phyloP scores from a whole-genome alignment of 2,888 invertebrate genomes.

The Tiliacea aurago region DNA sequence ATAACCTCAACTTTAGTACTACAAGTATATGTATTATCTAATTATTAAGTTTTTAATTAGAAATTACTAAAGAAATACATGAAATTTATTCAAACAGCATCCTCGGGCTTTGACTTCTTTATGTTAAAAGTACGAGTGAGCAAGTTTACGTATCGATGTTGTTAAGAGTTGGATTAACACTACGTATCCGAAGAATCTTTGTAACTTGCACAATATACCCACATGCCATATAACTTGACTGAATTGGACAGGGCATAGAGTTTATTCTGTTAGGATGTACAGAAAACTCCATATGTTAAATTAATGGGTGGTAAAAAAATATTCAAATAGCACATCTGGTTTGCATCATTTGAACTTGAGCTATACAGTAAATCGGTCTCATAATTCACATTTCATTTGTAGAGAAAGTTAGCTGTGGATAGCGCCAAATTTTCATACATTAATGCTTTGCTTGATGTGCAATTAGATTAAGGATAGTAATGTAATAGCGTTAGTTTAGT shows the following conservation, averaged over 20 bases:
- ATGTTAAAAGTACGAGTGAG: slow-evolving; percentile 33
- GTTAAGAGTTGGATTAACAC: slow-evolving; percentile 45
- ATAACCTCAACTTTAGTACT: slow-evolving; percentile 5
- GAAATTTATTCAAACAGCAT: slow-evolving; percentile 34
- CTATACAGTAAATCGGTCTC: slow-evolving; percentile 9
- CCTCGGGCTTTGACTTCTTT: slow-evolving; percentile 49
- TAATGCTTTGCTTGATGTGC: slow-evolving; percentile 13
- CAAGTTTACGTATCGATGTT: slow-evolving; percentile 28
- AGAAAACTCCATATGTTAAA: slow-evolving; percentile 13
- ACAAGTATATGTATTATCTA: slow-evolving; percentile 1
- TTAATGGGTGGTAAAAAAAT: slow-evolving; percentile 18
- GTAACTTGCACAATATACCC: slow-evolving; percentile 46
- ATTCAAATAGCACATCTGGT: slow-evolving; percentile 34
- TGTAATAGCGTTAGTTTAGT: slow-evolving; percentile 23
- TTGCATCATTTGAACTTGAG: slow-evolving; percentile 22
- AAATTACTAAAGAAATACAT: slow-evolving; percentile 26
- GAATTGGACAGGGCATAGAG: slow-evolving; percentile 28
- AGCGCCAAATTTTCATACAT: slow-evolving; percentile 22
- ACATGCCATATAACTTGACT: slow-evolving; percentile 42
- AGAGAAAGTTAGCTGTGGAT: slow-evolving; percentile 24
- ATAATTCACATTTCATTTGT: slow-evolving; percentile 12
- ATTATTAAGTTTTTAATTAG: slow-evolving; percentile 17
- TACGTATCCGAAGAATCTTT: slow-evolving; percentile 41
- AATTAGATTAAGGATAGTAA: slow-evolving; percentile 24
- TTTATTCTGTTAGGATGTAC: slow-evolving; percentile 8